Percentiles rank a stretch among this genome's conserved stretches.
Conservation (phyloP, 2,797 vertebrate genomes). For the Rhabdomys pumilio region DNA sequence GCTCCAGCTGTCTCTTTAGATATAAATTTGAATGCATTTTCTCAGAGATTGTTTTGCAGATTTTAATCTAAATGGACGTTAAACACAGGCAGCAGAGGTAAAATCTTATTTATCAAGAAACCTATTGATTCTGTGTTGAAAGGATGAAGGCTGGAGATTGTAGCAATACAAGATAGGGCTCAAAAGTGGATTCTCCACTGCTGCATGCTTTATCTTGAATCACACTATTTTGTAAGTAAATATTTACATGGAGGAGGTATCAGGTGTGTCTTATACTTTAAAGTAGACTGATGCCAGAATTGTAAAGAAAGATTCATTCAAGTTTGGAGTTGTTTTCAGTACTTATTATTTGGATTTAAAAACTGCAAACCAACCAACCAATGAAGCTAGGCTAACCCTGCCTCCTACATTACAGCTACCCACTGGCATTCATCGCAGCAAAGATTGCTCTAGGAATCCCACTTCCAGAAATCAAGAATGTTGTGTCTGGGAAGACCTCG, state of each 20-base stretch:
- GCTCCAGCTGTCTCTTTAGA: neutral
- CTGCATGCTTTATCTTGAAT: neutral
- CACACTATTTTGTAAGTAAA: constrained; percentile 45
- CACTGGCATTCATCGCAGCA: constrained; percentile 97
- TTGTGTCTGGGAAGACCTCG: constrained; percentile 95
- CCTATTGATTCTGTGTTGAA: constrained; percentile 43
- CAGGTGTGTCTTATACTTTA: neutral
- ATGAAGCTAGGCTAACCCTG: neutral
- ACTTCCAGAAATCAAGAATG: constrained; percentile 96
- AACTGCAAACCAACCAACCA: neutral
- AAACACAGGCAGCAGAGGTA: neutral
- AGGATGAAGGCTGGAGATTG: neutral
- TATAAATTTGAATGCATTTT: neutral
- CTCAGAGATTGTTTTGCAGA: constrained; percentile 46
- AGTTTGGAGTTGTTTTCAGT: constrained; percentile 38
- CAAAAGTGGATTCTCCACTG: neutral
- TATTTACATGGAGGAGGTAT: constrained; percentile 17
- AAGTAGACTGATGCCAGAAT: constrained; percentile 33
- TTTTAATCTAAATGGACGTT: constrained; percentile 41
- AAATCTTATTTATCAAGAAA: constrained; percentile 48
- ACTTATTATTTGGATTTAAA: constrained; percentile 51
- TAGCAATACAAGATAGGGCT: neutral
- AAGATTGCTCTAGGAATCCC: constrained; percentile 97
- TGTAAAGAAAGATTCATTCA: constrained; percentile 33
- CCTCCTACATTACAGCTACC: constrained; percentile 91